Conservation (phyloP, 2,888 invertebrate species). For the Nephrotoma flavescens region DNA sequence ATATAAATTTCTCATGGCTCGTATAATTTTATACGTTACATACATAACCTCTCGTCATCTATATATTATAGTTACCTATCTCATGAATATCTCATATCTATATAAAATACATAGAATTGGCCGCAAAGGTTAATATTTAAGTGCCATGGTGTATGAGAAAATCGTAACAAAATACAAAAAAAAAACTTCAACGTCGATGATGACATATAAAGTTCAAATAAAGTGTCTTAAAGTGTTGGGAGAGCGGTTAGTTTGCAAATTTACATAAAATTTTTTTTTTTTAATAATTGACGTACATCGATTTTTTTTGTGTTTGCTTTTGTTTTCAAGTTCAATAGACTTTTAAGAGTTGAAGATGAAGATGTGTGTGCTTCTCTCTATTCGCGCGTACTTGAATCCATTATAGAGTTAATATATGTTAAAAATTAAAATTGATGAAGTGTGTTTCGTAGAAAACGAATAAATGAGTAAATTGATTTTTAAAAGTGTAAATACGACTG, state of each 20-base stretch:
- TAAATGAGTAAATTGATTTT: neutral
- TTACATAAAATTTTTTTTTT: neutral
- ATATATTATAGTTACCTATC: neutral
- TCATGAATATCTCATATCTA: no score
- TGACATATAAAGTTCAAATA: neutral
- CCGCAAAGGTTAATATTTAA: neutral
- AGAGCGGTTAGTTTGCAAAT: neutral
- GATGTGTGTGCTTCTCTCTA: neutral
- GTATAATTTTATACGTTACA: neutral
- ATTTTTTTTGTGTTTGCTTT: neutral
- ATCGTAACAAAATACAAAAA: neutral
- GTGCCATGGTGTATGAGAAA: neutral
- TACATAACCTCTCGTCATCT: neutral
- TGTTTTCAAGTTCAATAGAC: neutral
- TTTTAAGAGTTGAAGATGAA: neutral
- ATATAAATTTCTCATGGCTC: neutral
- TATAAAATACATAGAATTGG: neutral
- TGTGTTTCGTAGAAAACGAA: neutral
- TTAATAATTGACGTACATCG: neutral
- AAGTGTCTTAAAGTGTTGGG: neutral
- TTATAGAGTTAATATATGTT: neutral
- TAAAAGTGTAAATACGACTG: neutral
- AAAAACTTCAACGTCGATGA: neutral
- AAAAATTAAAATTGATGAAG: neutral
- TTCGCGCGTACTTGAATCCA: neutral